Conservation (phyloP, 2,797 vertebrate species). For the Smutsia gigantea region DNA sequence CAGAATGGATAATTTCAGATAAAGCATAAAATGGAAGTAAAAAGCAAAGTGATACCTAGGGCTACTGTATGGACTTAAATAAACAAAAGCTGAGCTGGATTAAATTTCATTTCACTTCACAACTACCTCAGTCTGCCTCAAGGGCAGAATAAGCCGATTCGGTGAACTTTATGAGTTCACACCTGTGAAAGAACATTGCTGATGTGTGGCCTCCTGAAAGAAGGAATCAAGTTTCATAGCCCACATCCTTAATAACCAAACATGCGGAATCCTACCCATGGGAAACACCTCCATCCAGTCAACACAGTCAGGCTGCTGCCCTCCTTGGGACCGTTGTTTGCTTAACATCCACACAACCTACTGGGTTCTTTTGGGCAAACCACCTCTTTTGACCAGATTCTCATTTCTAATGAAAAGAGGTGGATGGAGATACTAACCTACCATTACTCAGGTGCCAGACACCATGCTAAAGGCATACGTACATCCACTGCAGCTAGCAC, state of each 20-base stretch:
- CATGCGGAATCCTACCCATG: not conserved
- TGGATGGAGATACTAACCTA: not conserved
- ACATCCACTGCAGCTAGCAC: not conserved
- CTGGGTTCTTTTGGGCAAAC: not conserved
- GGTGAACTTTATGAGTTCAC: not conserved
- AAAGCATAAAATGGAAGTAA: not conserved
- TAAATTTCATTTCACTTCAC: conserved; percentile 43
- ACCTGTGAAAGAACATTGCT: conserved; percentile 20
- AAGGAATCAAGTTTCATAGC: not conserved
- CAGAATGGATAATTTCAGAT: conserved; percentile 17
- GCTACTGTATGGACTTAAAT: not conserved
- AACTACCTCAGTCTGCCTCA: not conserved
- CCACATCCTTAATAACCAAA: not conserved
- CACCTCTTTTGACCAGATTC: not conserved
- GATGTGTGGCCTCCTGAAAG: not conserved
- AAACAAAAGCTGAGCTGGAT: conserved; percentile 19
- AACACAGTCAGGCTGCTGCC: not conserved
- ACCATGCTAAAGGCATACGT: not conserved
- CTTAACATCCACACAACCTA: not conserved
- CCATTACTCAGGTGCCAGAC: too few species aligned
- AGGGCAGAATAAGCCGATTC: conserved; percentile 44
- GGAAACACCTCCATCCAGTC: not conserved
- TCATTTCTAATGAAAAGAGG: not conserved
- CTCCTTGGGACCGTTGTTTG: not conserved
- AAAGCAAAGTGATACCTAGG: not conserved